These are phyloP conservation scores for Laupala kohalensis DNA, from an alignment of 1,140 invertebrate genomes.

Conservation along the genomic window DNA sequence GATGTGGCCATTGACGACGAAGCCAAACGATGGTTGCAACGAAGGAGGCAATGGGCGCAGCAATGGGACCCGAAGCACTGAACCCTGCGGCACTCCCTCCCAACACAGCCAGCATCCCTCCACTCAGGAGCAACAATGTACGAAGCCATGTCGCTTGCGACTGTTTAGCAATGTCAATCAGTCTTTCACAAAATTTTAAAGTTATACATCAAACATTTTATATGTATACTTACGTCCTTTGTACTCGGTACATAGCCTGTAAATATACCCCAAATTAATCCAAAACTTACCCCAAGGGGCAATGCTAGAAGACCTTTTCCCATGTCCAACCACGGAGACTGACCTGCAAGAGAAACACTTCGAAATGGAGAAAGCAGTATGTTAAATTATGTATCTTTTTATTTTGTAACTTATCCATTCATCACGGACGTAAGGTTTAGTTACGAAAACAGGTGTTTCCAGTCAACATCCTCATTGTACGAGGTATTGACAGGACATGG, in stretches of 20 bases:
- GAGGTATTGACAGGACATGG: no score
- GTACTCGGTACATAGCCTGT: slow-evolving; percentile 29
- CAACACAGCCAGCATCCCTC: slow-evolving; percentile 42
- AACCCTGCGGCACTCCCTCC: slow-evolving; percentile 40
- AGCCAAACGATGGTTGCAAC: slow-evolving; percentile 31
- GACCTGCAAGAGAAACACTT: no score
- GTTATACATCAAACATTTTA: no score
- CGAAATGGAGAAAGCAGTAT: no score
- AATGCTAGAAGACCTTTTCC: slow-evolving; percentile 41
- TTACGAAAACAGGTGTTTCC: no score
- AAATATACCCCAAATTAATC: slow-evolving; percentile 34
- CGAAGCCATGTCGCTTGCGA: slow-evolving; percentile 29
- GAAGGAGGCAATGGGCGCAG: slow-evolving; percentile 43
- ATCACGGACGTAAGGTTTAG: no score
- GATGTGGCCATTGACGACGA: not conserved
- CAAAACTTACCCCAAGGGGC: slow-evolving; percentile 34
- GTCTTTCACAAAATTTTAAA: no score
- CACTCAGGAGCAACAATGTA: slow-evolving; percentile 35
- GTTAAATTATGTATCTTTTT: no score
- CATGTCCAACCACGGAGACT: slow-evolving; percentile 17
- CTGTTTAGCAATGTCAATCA: no score
- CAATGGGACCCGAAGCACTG: slow-evolving; percentile 46
- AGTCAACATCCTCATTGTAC: no score
- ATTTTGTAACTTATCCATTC: no score
- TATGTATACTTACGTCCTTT: not conserved